Evolutionary conservation across 2,113 vertebrate species (phyloP).

Genomic region (Suncus etruscus): DNA sequence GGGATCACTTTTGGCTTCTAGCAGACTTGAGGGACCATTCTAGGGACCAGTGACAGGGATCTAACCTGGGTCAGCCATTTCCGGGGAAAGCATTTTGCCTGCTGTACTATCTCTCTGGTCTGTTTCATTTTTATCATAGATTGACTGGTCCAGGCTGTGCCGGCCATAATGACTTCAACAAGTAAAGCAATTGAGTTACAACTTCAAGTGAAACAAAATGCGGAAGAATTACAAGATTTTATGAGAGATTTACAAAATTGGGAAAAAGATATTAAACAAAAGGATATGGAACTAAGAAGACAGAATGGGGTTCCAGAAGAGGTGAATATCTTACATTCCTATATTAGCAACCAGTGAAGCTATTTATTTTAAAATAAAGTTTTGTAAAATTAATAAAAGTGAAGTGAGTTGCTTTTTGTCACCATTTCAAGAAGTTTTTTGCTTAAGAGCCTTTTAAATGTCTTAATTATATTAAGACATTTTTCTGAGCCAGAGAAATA

Average conservation of each 20-base stretch:
- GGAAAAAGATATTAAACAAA: conserved; percentile 96
- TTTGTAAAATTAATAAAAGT: conserved; percentile 53
- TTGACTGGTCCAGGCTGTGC: conserved; percentile 55
- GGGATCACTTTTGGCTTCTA: too few relatives aligned
- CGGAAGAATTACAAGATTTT: conserved; percentile 95
- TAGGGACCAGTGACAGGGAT: too few relatives aligned
- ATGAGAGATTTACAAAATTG: conserved; percentile 95
- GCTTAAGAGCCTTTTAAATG: neutral
- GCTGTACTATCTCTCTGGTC: too few relatives aligned
- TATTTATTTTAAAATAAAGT: conserved; percentile 59
- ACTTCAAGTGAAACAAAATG: conserved; percentile 95
- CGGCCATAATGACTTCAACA: conserved; percentile 88
- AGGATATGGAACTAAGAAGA: conserved; percentile 91
- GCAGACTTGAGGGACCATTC: too few relatives aligned
- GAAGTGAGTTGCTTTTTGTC: conserved; percentile 17
- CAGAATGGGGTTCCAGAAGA: conserved; percentile 86
- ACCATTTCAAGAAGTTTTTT: conserved; percentile 36
- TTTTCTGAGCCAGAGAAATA: neutral
- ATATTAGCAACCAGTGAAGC: neutral
- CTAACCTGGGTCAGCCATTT: too few relatives aligned
- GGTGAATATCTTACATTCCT: conserved; percentile 75
- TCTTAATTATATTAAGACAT: conserved; percentile 5
- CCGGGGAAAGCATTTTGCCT: too few relatives aligned
- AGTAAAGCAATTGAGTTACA: conserved; percentile 94
- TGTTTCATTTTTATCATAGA: conserved; percentile 38